Base-by-base conservation (phyloP, 2,888 invertebrate genomes). In the Chaetogeoica ovagalla region DNA sequence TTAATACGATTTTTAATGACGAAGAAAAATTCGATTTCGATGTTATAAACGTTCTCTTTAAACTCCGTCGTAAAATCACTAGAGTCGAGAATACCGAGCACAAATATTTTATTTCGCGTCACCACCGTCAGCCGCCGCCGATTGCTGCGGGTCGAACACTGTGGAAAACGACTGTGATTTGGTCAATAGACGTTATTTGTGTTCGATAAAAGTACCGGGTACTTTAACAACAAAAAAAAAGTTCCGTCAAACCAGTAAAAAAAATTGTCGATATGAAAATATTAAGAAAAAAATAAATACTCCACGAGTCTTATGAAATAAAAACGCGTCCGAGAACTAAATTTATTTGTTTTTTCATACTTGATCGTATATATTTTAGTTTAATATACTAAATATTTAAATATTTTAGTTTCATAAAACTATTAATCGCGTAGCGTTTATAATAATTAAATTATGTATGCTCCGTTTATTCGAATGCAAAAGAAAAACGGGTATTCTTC, bases 81-180 rank as follows among this genome's bases (percentile, higher is more conserved):
- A 30, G 30, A 30, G 30, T 30, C 30, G 30, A 39, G 39, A 30
- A 30, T 30, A 30, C 30, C 30, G 30, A 4, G 30, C 43, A 43
- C 43, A 48, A 11, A 48, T 13, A 13, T 11, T 3, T 48, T 3
- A 48, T 11, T 48, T 13, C n/a, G n/a, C n/a, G n/a, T n/a, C n/a
- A n/a, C n/a, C n/a, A n/a, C n/a, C n/a, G n/a, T n/a, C n/a, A n/a
- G n/a, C n/a, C n/a, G n/a, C n/a, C n/a, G n/a, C n/a, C n/a, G n/a
- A n/a, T n/a, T n/a, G n/a, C 1, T 39, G 48, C 72, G 23, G 62
- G 37, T 43, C 72, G 15, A 52, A n/a, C 48, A n/a, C 30, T 52
- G 62, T 72, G 30, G 30, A 52, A 39, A 73, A 63, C 73, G 37
- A 73, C 48, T 73, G 63, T 73, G 48, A 37, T 62, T 30, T 3